A percentile compares a stretch with the other conserved stretches of the same genome.
Evolutionary conservation across 92 coral and sea anemone genomes (phyloP).

Genomic region (Umimayanthus kanabou): DNA sequence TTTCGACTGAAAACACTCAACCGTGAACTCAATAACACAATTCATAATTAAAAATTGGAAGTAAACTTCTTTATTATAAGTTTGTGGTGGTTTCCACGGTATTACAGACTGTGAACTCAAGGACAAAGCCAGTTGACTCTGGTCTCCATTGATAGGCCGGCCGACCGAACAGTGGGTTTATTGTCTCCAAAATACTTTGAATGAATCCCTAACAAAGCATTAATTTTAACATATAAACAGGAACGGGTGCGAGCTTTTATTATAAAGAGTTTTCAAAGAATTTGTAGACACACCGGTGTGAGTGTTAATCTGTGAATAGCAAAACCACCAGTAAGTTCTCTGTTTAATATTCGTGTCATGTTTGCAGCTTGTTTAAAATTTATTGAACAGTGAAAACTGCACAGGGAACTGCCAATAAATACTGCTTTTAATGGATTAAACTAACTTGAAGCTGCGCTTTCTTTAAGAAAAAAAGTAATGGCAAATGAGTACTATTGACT

Average conservation of each 20-base stretch:
- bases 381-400: neutral
- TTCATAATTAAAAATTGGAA: neutral
- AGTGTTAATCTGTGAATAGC: conserved; percentile 24
- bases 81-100: neutral
- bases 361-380: neutral
- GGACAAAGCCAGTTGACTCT: neutral
- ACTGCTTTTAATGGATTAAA: conserved; percentile 2
- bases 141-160: neutral
- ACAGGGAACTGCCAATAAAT: neutral
- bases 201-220: neutral
- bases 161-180: neutral
- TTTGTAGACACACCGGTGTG: conserved; percentile 15
- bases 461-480: conserved; percentile 24
- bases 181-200: conserved; percentile 5
- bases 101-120: neutral
- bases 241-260: neutral
- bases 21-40: neutral
- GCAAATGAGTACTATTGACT: conserved; percentile 17
- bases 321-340: conserved; percentile 11
- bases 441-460: neutral
- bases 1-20: neutral
- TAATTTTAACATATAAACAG: conserved; percentile 21
- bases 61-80: neutral
- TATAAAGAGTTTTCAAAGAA: neutral
- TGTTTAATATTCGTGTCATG: conserved; percentile 17